Evolutionary conservation across 2,797 vertebrate genomes (phyloP).

Genomic region (Pseudopleuronectes americanus): DNA sequence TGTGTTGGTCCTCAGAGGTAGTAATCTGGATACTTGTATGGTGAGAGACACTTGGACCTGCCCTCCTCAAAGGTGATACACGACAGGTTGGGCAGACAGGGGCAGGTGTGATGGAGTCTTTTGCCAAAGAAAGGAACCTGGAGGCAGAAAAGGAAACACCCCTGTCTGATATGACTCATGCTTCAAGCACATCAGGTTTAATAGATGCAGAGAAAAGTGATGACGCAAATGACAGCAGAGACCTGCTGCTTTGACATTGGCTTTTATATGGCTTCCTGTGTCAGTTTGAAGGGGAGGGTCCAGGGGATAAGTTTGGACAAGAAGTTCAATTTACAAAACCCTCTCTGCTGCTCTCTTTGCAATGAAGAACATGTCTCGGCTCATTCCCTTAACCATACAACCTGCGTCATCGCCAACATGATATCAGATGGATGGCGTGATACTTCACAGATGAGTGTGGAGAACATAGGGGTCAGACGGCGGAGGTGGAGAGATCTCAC

Average conservation of each 20-base stretch:
- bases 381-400: not conserved
- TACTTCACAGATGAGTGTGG: not conserved
- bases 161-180: too few species aligned
- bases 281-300: not conserved
- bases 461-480: not conserved
- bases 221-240: too few species aligned
- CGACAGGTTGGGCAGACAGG: conserved; percentile 88
- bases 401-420: not conserved
- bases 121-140: conserved; percentile 92
- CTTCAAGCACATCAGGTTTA: not conserved
- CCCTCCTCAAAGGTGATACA: conserved; percentile 82
- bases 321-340: not conserved
- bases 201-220: not conserved
- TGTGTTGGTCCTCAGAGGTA: conserved; percentile 76
- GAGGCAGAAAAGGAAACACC: conserved; percentile 29
- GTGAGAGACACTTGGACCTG: conserved; percentile 86
- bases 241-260: not conserved
- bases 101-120: conserved; percentile 91
- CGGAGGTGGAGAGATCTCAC: conserved; percentile 73
- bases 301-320: too few species aligned
- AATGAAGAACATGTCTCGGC: not conserved
- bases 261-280: not conserved
- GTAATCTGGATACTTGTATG: conserved; percentile 82
- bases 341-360: not conserved
- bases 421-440: not conserved